Evolutionary conservation across 2,888 invertebrate species (phyloP), one percentile per base, ranked within the genome.

Genomic region (Parthenolecanium corni): DNA sequence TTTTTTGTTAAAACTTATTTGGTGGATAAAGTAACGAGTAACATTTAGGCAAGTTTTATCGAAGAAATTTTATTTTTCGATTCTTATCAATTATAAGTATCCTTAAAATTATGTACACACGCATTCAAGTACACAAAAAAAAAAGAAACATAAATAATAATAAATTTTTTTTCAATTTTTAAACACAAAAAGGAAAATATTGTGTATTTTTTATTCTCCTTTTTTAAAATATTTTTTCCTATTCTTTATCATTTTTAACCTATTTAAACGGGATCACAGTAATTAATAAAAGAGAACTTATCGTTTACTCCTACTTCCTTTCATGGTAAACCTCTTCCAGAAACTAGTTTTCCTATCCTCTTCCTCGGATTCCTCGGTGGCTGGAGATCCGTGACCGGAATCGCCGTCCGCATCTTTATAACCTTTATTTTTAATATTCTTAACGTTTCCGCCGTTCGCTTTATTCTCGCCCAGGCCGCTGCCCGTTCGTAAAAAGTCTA

Each of bases 401-500:
- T 67, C 67, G 65, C 65, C 67, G 52, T 68, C 69, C 52, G 67
- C 69, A 23, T 52, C 53, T 52, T 62, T 46, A 66, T 46, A 63
- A 67, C 56, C 67, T 62, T 38, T 25, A 52, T 52, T 24, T 36
- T 52, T 52, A 52, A 36, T 23, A 31, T 25, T 25, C 42, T 62
- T 62, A 62, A 31, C 47, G 36, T 62, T 62, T 2, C n/a, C 52
- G 52, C 31, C 40, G 31, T 40, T 62, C 3, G 21, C 25, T 23
- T 62, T 62, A 11, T 21, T 52, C 25, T 62, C 52, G 16, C 57
- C 49, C 66, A 66, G 64, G 67, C 70, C 71, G 65, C 75, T 71
- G 74, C 79, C 82, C n/a, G 81, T 81, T 42, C 83, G 75, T 66
- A 83, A 73, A 80, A 83, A 83, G 69, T 83, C 83, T 67, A 83